A percentile compares a stretch with the other conserved stretches of the same genome.
These are phyloP conservation scores for Chloebia gouldiae DNA, from an alignment of 2,113 vertebrate species.

Conservation along the genomic window DNA sequence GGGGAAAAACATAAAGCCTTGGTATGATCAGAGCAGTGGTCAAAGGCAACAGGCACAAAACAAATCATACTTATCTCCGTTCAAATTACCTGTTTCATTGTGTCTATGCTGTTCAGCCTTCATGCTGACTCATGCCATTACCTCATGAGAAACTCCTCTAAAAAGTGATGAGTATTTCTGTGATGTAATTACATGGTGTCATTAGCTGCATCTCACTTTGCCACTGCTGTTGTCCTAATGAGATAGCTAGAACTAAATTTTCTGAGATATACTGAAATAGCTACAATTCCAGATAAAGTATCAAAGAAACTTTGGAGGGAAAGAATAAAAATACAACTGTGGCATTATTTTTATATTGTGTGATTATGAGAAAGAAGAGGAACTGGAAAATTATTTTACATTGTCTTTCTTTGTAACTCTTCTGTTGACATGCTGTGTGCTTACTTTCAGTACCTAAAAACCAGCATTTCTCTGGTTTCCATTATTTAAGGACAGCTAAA, in stretches of 20 bases:
- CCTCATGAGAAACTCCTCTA: conserved; percentile 62
- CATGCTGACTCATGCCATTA: conserved; percentile 56
- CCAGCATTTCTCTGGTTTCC: neutral
- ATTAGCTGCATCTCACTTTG: conserved; percentile 22
- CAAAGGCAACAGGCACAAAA: neutral
- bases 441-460: neutral
- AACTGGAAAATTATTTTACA: neutral
- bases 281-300: neutral
- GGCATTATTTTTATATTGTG: neutral
- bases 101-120: neutral
- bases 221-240: neutral
- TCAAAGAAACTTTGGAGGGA: neutral
- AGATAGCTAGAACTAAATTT: neutral
- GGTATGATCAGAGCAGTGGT: neutral
- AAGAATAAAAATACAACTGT: neutral
- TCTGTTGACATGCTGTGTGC: neutral
- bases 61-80: neutral
- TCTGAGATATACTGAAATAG: neutral
- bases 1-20: neutral
- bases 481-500: neutral
- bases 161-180: conserved; percentile 22
- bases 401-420: neutral
- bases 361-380: neutral
- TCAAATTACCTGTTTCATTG: conserved; percentile 2
- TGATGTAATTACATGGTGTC: neutral